These are phyloP conservation scores for Brachionus sp. DNA, from an alignment of 1,140 invertebrate genomes.

Conservation along the genomic window DNA sequence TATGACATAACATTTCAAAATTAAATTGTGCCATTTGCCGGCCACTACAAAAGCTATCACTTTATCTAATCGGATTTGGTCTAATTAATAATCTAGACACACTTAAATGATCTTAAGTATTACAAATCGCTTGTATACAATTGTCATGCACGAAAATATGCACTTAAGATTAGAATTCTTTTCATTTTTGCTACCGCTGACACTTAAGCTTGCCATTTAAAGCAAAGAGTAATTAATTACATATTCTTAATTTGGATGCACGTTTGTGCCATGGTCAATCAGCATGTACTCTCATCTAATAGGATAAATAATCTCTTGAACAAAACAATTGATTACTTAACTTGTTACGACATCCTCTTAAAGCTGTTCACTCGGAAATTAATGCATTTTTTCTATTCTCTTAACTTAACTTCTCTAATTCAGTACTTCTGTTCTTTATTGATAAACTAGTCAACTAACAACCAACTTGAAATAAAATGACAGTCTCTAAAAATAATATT, in stretches of 20 bases:
- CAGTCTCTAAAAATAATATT: not conserved
- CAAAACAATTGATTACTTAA: not conserved
- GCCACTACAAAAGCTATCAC: not conserved
- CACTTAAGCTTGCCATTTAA: conserved; percentile 1
- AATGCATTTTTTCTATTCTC: not conserved
- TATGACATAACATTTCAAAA: not conserved
- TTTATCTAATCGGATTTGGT: conserved; percentile 34
- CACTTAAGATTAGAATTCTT: conserved; percentile 5
- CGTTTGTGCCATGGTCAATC: not conserved
- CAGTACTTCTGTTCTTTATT: too few species aligned
- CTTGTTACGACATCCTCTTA: not conserved
- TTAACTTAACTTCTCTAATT: not conserved
- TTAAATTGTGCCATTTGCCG: not conserved
- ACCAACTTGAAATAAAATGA: not conserved
- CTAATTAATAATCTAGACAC: conserved; percentile 1
- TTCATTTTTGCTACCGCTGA: not conserved
- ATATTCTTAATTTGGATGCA: not conserved
- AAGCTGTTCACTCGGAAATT: not conserved
- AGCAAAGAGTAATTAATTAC: conserved; percentile 27
- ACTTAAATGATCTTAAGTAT: conserved; percentile 36
- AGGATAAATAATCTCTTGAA: not conserved
- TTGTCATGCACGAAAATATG: conserved; percentile 33
- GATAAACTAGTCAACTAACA: not conserved
- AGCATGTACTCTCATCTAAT: not conserved
- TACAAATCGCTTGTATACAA: not conserved